Evolutionary conservation across 1,140 invertebrate genomes (phyloP), one percentile per base, ranked within the genome.

Genomic region (Drosophila pruinosa): DNA sequence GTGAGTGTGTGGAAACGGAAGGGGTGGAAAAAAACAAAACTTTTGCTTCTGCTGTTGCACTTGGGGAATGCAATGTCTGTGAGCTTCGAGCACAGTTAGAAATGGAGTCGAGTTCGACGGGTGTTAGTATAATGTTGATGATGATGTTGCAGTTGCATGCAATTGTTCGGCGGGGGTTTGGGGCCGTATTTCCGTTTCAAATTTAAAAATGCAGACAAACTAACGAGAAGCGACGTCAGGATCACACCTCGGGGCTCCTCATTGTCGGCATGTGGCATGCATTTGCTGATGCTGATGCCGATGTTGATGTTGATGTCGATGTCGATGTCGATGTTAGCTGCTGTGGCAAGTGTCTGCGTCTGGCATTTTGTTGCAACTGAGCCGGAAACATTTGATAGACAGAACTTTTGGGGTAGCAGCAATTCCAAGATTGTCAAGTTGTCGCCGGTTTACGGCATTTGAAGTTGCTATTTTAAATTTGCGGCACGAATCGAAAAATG

Each of bases 381-480:
- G 50, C 65, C 77, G 81, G 81, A 86, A 86, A 68, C 72, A 81
- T 71, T 78, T 71, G 75, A 77, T 67, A 81, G 59, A 81, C 62
- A 64, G 45, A 63, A 43, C 26, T 52, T 63, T 53, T 43, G 41
- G 19, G 4, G 1, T 17, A 8, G 38, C 38, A 62, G 36, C 57
- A 59, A 77, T 75, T 72, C 69, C 50, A 72, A 53, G 54, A 61
- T 52, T 59, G 67, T 68, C 41, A 36, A 26, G 8, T 63, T 34
- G 17, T n/a, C 3, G 24, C 39, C 6, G 8, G 72, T 74, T 75
- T 69, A 77, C 59, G 12, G 48, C 52, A 63, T 31, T 22, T 36
- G 21, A 26, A 24, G 21, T 48, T 50, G 47, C 50, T 12, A 34
- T 63, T 85, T 85, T 67, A 77, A 73, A 70, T 64, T 41, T 62